Conservation (phyloP, 2,888 invertebrate species). For the Metalampra italica region DNA sequence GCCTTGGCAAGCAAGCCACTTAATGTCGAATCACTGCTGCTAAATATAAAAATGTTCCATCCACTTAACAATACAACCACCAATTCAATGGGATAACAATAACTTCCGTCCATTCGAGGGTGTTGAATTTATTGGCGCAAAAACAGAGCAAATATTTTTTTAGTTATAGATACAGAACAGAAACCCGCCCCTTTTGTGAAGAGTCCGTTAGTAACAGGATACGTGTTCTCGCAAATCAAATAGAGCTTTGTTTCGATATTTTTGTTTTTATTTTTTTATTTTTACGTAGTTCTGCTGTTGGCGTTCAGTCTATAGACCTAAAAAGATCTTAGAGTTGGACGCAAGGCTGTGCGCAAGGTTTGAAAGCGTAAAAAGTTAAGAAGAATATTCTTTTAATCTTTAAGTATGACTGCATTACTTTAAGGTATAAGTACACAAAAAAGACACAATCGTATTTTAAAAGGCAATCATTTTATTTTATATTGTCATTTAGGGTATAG, state of each 20-base stretch:
- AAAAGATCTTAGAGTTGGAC: not conserved
- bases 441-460: too few species aligned
- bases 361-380: too few species aligned
- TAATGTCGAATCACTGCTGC: too few species aligned
- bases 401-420: too few species aligned
- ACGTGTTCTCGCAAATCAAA: conserved; percentile 40
- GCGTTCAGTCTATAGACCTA: conserved; percentile 3
- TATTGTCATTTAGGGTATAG: too few species aligned
- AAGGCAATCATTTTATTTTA: too few species aligned
- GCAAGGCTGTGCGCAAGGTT: too few species aligned
- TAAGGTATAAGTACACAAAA: too few species aligned
- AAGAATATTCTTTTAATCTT: too few species aligned
- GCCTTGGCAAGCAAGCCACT: too few species aligned
- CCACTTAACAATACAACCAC: conserved; percentile 17
- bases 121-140: conserved; percentile 20
- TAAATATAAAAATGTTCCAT: not conserved
- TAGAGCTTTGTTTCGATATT: conserved; percentile 28
- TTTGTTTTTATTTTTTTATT: not conserved
- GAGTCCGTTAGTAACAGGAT: conserved; percentile 16
- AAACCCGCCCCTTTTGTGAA: conserved; percentile 14
- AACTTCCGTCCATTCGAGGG: conserved; percentile 15
- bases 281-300: not conserved
- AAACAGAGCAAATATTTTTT: conserved; percentile 22
- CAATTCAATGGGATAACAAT: conserved; percentile 17
- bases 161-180: conserved; percentile 5